phyloP scores from a whole-genome alignment of 2,113 vertebrate genomes.

The Odontesthes bonariensis region DNA sequence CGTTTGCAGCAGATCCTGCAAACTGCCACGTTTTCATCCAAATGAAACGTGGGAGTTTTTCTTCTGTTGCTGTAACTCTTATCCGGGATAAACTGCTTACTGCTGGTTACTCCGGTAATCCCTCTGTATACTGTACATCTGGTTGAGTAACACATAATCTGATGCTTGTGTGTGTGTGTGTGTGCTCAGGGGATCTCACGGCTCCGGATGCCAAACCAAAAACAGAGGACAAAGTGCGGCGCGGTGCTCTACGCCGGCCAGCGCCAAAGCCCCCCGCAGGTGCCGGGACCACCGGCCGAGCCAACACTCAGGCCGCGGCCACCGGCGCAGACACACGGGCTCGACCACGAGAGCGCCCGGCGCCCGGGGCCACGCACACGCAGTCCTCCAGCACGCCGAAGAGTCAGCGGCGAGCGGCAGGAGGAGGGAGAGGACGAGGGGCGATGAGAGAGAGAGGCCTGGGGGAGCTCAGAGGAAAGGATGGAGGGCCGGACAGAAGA shows the following conservation, averaged over 20 bases:
- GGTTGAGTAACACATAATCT: conserved; percentile 72
- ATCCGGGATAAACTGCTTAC: conserved; percentile 38
- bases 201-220: conserved; percentile 86
- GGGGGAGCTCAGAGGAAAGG: conserved; percentile 55
- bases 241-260: conserved; percentile 70
- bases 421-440: conserved; percentile 50
- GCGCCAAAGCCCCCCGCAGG: conserved; percentile 64
- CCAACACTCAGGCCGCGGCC: conserved; percentile 73
- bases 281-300: conserved; percentile 70
- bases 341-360: conserved; percentile 53
- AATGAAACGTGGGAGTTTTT: not conserved
- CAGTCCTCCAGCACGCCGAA: conserved; percentile 46
- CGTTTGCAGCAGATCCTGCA: not conserved
- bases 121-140: conserved; percentile 17
- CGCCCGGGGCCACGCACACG: conserved; percentile 18
- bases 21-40: not conserved
- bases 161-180: conserved; percentile 34
- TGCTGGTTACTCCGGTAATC: conserved; percentile 51
- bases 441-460: conserved; percentile 56
- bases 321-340: conserved; percentile 38
- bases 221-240: conserved; percentile 90
- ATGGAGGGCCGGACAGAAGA: conserved; percentile 50
- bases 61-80: conserved; percentile 3
- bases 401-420: conserved; percentile 52
- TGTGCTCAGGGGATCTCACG: conserved; percentile 87